Evolutionary conservation across 2,797 vertebrate species (phyloP).

Genomic region (Chaenodraco wilsoni): DNA sequence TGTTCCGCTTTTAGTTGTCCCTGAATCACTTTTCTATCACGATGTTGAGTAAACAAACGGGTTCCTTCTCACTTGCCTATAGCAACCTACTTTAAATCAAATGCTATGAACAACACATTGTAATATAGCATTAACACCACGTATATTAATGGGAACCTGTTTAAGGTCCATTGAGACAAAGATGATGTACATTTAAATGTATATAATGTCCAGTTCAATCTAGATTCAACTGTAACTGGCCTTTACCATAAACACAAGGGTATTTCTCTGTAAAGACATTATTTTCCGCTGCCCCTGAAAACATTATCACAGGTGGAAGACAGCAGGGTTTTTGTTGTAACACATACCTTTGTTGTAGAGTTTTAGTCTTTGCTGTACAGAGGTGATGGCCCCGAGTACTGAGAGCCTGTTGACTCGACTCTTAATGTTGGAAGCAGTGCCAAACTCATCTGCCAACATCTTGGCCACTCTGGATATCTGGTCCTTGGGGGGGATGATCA

Average conservation of each 20-base stretch:
- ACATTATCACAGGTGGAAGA: background rate
- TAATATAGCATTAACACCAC: background rate
- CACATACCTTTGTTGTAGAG: conserved; percentile 98
- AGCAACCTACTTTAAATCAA: background rate
- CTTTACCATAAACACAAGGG: background rate
- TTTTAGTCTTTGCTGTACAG: conserved; percentile 99
- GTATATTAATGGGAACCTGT: background rate
- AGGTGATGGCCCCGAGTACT: conserved; percentile 98
- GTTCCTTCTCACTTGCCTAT: background rate
- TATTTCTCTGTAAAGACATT: background rate
- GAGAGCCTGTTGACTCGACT: conserved; percentile 99
- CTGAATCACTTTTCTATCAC: background rate
- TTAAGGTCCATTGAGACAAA: background rate
- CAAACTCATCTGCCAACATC: conserved; percentile 99
- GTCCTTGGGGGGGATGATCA: conserved; percentile 99
- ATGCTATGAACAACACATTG: background rate
- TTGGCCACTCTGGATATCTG: conserved; percentile 99
- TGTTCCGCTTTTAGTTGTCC: background rate
- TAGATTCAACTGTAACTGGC: background rate
- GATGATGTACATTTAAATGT: background rate
- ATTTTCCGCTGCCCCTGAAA: background rate
- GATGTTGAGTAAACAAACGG: background rate
- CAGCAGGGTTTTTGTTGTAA: background rate
- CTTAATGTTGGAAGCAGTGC: conserved; percentile 99
- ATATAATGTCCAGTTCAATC: background rate